Evolutionary conservation across 1,140 invertebrate genomes (phyloP), one percentile per base, ranked within the genome.

Genomic region (Drosophila lacertosa): DNA sequence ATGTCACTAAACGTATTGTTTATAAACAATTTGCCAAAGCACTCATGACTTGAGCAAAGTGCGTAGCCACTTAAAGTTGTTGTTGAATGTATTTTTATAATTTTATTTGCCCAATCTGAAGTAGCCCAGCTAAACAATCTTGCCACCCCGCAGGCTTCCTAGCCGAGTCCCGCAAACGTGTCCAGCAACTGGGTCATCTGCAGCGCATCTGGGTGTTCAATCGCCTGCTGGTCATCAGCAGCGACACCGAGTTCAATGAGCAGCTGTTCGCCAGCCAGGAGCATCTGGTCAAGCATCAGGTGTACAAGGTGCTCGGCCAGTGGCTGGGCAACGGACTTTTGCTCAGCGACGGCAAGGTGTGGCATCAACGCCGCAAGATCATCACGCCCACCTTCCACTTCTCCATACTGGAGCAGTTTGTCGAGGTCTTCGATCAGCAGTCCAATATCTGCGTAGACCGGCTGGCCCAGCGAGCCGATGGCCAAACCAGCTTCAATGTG

Each of bases 361-460:
- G 86, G 86, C 73, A 82, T 54, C 70, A 82, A 32, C 58, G 81
- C 0, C 69, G 86, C 24, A 90, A 89, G 63, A 90, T 90, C 13
- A 90, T 98, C 1, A 97, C 96, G 0, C 95, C 96, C 6, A 94
- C 95, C 0, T 97, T 97, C 81, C 96, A 97, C 86, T 96, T 96
- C 77, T 94, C 95, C 58, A 95, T 97, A 24, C 86, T 97, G 11
- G 94, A 96, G 65, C 94, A 95, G 58, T 97, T 97, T 78, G 72
- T 96, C 1, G 93, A 94, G 1, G 93, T 96, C 1, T 96, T 98
- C 79, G 94, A 96, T 77, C 93, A 95, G 66, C 96, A 97, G 76
- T 93, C 94, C 6, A 90, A 93, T 5, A 92, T 95, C 33, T 91
- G 97, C n/a, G 82, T 92, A 16, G 82, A 93, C n/a, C 94, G 94